Base-by-base conservation (phyloP, 2,113 vertebrate species). In the Serilophus lunatus region DNA sequence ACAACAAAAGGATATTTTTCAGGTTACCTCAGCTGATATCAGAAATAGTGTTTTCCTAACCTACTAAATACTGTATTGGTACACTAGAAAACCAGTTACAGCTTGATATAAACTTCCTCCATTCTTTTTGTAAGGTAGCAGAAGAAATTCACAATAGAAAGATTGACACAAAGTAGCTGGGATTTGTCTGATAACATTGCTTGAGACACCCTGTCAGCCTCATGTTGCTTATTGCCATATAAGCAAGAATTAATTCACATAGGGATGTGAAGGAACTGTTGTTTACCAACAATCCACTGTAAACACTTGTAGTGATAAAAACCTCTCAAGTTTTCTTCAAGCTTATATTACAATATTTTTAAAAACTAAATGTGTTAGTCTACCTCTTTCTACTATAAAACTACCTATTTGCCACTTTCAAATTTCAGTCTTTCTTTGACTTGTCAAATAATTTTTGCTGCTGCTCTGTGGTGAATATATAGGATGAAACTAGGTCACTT, bases 401-500 rank as follows among this genome's bases (percentile, higher is more conserved):
- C 57, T 75, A 86, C 28, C 25, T 90, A 36, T 70, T 94, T 95
- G 86, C 65, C 61, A 53, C 49, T 92, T 95, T 24, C 40, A 87
- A 72, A 95, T 93, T 81, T 81, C 81, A 92, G 89, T 84, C 74
- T 86, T 70, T 79, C 71, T 92, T 88, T 88, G 82, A 93, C 76
- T 95, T 84, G 86, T 83, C 94, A 83, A 91, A 78, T 80, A 78
- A 91, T 92, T 93, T 97, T 92, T 86, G 51, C 71, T 86, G 83
- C 60, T 78, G 64, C 83, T 95, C 40, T 71, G 82, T 93, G 65
- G 77, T 90, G 91, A 96, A 94, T 83, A 92, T 82, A 61, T 89
- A 91, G 89, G 81, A 92, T 92, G 77, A 97, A 97, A 96, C 61
- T 96, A 96, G 94, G 95, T 96, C 96, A 93, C 86, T 93, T 96